A percentile compares a stretch with the other conserved stretches of the same genome.
Conservation (phyloP, 2,797 vertebrate species). For the Sebastes hubbsi region DNA sequence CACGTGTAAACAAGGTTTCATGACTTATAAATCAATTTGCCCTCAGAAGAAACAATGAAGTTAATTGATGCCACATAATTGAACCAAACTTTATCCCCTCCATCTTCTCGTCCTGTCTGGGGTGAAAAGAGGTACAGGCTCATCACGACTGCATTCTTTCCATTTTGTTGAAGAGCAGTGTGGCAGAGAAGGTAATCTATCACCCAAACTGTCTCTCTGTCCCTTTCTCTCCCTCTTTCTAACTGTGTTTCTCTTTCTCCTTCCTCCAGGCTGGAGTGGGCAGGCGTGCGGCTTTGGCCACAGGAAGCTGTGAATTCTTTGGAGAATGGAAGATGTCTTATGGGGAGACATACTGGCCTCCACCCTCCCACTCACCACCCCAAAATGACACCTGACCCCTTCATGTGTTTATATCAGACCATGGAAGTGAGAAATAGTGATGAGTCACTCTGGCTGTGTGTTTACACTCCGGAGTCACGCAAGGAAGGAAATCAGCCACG, state of each 20-base stretch:
- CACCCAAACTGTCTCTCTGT: conserved; percentile 55
- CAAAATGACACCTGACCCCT: conserved; percentile 79
- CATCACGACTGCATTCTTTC: conserved; percentile 74
- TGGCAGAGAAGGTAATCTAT: conserved; percentile 68
- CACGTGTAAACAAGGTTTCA: conserved; percentile 59
- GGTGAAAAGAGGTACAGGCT: conserved; percentile 59
- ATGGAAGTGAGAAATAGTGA: conserved; percentile 84
- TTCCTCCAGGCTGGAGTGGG: conserved; percentile 76
- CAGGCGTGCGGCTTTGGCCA: conserved; percentile 70
- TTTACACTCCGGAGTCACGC: conserved; percentile 84
- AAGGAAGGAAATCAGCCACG: conserved; percentile 85
- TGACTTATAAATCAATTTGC: conserved; percentile 68
- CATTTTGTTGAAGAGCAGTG: conserved; percentile 60
- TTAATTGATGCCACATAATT: conserved; percentile 43
- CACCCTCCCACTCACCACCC: conserved; percentile 66
- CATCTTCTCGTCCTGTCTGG: conserved; percentile 35
- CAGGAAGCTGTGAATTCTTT: conserved; percentile 78
- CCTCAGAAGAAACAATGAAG: conserved; percentile 50
- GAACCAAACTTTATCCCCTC: conserved; percentile 33
- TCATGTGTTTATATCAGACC: conserved; percentile 81
- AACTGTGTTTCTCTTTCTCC: conserved; percentile 73
- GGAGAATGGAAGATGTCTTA: conserved; percentile 77
- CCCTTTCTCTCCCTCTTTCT: conserved; percentile 60
- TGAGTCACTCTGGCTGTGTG: conserved; percentile 81
- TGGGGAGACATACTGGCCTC: conserved; percentile 54